phyloP scores from a whole-genome alignment of 2,797 vertebrate species.

The Perdix hodgsoniae region DNA sequence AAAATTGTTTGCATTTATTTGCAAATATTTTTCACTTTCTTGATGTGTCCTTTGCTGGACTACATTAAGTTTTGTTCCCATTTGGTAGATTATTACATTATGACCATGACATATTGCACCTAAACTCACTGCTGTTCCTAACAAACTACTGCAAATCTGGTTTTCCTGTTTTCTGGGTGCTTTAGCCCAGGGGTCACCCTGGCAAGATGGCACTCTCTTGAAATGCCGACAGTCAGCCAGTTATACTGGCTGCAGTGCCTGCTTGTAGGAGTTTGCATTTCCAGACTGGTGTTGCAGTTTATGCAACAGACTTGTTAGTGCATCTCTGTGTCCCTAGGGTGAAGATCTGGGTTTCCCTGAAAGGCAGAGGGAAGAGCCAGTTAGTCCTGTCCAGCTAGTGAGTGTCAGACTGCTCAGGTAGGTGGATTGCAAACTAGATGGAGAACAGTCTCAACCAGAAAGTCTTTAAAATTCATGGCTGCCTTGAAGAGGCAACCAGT shows the following conservation, averaged over 20 bases:
- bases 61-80: neutral
- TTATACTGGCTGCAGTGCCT: neutral
- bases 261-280: constrained; percentile 9
- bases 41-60: neutral
- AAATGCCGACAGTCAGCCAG: neutral
- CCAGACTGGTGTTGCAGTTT: neutral
- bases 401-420: constrained; percentile 15
- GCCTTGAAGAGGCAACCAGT: neutral
- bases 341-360: constrained; percentile 50
- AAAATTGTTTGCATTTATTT: neutral
- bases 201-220: neutral
- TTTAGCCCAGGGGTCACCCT: neutral
- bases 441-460: neutral
- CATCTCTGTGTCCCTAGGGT: constrained; percentile 34
- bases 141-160: neutral
- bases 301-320: constrained; percentile 6
- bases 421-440: constrained; percentile 3
- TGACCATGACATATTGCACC: neutral
- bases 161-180: constrained; percentile 25
- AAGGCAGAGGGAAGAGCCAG: constrained; percentile 39
- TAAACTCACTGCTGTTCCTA: neutral
- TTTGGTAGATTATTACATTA: neutral
- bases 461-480: neutral
- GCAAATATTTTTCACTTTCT: neutral
- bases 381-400: constrained; percentile 48